A percentile compares a stretch with the other conserved stretches of the same genome.
Evolutionary conservation across 1,140 invertebrate species (phyloP).

Genomic region (Meloidogyne exigua): DNA sequence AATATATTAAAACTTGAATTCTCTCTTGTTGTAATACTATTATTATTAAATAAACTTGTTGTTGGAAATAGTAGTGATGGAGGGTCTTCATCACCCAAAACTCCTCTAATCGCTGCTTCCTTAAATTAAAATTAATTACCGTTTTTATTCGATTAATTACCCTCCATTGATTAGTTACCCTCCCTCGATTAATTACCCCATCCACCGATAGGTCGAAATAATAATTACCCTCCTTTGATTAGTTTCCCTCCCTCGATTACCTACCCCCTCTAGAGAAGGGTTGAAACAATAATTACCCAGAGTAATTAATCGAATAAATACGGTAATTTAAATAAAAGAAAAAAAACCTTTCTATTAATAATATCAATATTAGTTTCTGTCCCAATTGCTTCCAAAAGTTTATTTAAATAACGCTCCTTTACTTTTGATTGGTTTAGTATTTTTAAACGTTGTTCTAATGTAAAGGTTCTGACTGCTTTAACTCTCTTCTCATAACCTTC

Average conservation of each 20-base stretch:
- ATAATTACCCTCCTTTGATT: too few species aligned
- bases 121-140: constrained; percentile 28
- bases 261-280: too few species aligned
- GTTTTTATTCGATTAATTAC: not conserved
- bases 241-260: too few species aligned
- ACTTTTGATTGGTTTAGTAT: constrained; percentile 62
- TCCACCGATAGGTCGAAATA: too few species aligned
- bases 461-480: constrained; percentile 60
- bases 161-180: too few species aligned
- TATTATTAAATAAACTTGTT: constrained; percentile 16
- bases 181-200: too few species aligned
- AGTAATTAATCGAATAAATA: too few species aligned
- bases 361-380: constrained; percentile 50
- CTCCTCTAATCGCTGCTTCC: constrained; percentile 56
- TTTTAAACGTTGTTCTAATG: constrained; percentile 58
- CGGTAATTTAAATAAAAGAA: not conserved
- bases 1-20: constrained; percentile 21
- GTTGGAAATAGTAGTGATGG: not conserved
- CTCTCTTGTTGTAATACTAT: constrained; percentile 15
- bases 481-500: constrained; percentile 61
- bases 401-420: constrained; percentile 61
- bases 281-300: too few species aligned
- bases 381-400: constrained; percentile 54
- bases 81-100: constrained; percentile 37
- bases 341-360: constrained; percentile 46